A percentile compares a stretch with the other conserved stretches of the same genome.
Evolutionary conservation across 2,113 vertebrate genomes (phyloP).

Genomic region (Pygoscelis antarcticus): DNA sequence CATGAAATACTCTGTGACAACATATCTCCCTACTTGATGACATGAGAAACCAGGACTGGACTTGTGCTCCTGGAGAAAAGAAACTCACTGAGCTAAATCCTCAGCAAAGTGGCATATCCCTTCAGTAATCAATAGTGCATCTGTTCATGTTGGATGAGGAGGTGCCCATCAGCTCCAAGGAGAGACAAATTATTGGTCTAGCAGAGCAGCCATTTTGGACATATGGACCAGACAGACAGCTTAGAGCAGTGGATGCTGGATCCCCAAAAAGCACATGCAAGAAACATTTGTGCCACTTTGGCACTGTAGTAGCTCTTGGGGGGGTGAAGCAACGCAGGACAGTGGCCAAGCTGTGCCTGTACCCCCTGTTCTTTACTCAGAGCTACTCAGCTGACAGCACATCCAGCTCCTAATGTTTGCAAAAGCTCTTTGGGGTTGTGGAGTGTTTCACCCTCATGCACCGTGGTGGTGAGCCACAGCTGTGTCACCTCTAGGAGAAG

Average conservation of each 20-base stretch:
- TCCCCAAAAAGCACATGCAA: accelerated
- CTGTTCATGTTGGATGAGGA: background rate
- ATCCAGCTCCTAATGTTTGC: background rate
- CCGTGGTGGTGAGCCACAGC: background rate
- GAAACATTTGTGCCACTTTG: background rate
- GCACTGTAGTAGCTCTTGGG: background rate
- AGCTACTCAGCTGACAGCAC: background rate
- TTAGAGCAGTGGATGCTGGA: background rate
- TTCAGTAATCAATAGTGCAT: background rate
- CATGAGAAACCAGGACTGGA: background rate
- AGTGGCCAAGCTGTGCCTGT: accelerated
- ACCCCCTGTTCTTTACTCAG: background rate
- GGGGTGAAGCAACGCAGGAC: background rate
- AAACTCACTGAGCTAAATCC: background rate
- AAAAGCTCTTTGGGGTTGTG: background rate
- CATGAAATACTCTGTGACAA: background rate
- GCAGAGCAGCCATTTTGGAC: background rate
- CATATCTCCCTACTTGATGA: background rate
- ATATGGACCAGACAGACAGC: background rate
- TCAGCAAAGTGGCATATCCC: background rate
- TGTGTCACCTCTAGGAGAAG: background rate
- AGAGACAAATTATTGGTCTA: background rate
- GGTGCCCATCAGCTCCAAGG: background rate
- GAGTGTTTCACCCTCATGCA: background rate
- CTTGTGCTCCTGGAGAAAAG: background rate